Evolutionary conservation across 2,113 vertebrate species (phyloP).

Genomic region (Boleophthalmus pectinirostris): DNA sequence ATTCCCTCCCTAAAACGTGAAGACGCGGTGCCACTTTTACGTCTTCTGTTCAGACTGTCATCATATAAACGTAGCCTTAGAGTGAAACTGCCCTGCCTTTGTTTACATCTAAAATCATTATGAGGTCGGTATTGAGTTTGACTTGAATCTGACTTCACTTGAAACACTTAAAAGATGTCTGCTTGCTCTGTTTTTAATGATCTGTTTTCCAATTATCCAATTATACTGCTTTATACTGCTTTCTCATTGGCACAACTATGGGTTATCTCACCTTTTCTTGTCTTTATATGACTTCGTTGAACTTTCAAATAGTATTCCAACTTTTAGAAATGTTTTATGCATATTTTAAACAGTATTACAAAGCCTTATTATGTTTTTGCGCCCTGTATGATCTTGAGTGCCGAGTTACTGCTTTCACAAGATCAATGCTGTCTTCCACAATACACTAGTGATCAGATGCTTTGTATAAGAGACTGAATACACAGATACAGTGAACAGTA

Average conservation of each 20-base stretch:
- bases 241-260: not conserved
- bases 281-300: too few relatives aligned
- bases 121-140: too few relatives aligned
- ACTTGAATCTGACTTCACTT: too few relatives aligned
- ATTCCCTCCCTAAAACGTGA: too few relatives aligned
- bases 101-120: too few relatives aligned
- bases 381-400: not conserved
- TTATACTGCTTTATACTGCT: not conserved
- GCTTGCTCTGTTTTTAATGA: not conserved
- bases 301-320: too few relatives aligned
- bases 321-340: not conserved
- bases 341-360: not conserved
- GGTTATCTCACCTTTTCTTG: too few relatives aligned
- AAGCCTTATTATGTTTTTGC: not conserved
- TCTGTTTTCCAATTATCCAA: not conserved
- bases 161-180: too few relatives aligned
- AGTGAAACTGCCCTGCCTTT: too few relatives aligned
- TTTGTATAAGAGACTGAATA: constrained; percentile 8
- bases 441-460: constrained; percentile 1
- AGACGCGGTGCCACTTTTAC: too few relatives aligned
- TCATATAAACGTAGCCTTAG: too few relatives aligned
- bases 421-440: not conserved
- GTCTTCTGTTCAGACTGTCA: too few relatives aligned
- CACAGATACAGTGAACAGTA: constrained; percentile 23
- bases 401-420: not conserved